Evolutionary conservation across 2,888 invertebrate species (phyloP), one percentile per base, ranked within the genome.

Genomic region (Yponomeuta malinellus): DNA sequence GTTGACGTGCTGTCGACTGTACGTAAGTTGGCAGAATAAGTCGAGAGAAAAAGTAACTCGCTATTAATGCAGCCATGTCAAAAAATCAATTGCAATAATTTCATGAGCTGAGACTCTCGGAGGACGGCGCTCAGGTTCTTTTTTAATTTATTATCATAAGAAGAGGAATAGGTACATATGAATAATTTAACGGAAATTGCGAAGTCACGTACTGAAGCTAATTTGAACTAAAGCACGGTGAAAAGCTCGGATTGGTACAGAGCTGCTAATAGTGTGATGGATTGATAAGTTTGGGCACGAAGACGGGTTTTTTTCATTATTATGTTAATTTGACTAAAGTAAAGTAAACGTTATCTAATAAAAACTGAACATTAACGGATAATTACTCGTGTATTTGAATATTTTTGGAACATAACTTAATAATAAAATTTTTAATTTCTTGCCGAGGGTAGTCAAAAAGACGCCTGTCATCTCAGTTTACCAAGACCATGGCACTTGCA

Each of bases 141-240:
- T 69, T 69, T 69, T 69, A 69, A 69, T 69, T 69, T 69, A 69
- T 68, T 68, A 68, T 48, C 8, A 74, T 74, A 73, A 74, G 74
- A 72, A 74, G 75, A 76, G 59, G 59, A 76, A 81, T 80, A 43
- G 43, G 43, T 43, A 78, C 79, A 76, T 81, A 80, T 82, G 82
- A 83, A 83, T 83, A 83, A 82, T 83, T 83, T 79, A 79, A 75
- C 75, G 75, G 79, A 77, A 81, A 81, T 81, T 79, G 81, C 83
- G 75, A 80, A 80, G 81, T 80, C 83, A 83, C 83, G 83, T 81
- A 75, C 79, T 70, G 74, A 72, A 79, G 79, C 81, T 83, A 82
- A 83, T 83, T 83, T 81, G 79, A 81, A 81, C 79, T 79, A 78
- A 79, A 81, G 78, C 78, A 76, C 73, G 75, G 74, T 70, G 70